Evolutionary conservation across 2,113 vertebrate species (phyloP).

Genomic region (Phycodurus eques): DNA sequence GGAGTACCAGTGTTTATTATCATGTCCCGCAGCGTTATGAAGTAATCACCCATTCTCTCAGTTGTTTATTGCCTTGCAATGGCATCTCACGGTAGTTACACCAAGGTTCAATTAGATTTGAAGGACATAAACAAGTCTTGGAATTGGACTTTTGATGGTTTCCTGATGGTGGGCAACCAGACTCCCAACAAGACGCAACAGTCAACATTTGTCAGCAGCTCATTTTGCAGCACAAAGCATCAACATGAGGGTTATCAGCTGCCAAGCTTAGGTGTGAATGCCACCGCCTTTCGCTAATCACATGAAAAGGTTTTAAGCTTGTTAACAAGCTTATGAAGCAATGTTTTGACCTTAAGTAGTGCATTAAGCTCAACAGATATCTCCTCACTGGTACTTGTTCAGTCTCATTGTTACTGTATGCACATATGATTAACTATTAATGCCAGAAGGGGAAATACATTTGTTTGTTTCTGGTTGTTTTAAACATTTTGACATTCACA

Average conservation of each 20-base stretch:
- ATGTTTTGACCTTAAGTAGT: slow-evolving; percentile 42
- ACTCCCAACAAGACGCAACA: slow-evolving; percentile 38
- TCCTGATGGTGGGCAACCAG: slow-evolving; percentile 28
- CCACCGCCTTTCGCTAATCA: slow-evolving; percentile 47
- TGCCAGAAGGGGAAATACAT: not conserved
- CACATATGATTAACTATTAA: slow-evolving; percentile 16
- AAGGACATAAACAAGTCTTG: slow-evolving; percentile 57
- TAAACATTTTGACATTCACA: not conserved
- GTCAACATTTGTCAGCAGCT: slow-evolving; percentile 32
- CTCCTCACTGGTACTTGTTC: slow-evolving; percentile 23
- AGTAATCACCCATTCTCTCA: slow-evolving; percentile 69
- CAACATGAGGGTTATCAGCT: slow-evolving; percentile 38
- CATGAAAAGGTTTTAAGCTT: slow-evolving; percentile 54
- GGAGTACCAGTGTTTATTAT: slow-evolving; percentile 63
- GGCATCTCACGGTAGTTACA: slow-evolving; percentile 61
- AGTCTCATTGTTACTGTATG: not conserved
- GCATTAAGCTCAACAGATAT: slow-evolving; percentile 43
- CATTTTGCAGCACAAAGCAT: slow-evolving; percentile 26
- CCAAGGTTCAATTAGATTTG: slow-evolving; percentile 71
- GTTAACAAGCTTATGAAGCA: slow-evolving; percentile 59
- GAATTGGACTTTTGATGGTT: slow-evolving; percentile 43
- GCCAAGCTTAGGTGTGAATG: slow-evolving; percentile 16
- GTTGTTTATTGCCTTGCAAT: slow-evolving; percentile 68
- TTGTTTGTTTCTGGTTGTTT: not conserved
- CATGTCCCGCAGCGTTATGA: slow-evolving; percentile 66